Base-by-base conservation (phyloP, 2,888 invertebrate genomes). In the Hyposoter didymator region DNA sequence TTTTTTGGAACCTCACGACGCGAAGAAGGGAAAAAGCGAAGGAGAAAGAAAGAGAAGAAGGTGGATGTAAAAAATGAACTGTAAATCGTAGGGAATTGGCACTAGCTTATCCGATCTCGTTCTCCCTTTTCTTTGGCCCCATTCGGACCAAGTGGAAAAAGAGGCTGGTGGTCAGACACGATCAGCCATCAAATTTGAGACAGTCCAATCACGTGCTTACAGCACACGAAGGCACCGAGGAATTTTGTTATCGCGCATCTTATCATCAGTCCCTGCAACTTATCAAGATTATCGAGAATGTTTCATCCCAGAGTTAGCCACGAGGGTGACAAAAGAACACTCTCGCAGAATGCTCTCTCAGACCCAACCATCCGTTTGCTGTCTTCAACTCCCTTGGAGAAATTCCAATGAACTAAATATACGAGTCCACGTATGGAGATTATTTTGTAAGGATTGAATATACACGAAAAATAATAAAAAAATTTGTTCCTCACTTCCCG, bases 241-340 rank as follows among this genome's bases (percentile, higher is more conserved):
- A 66, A 78, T 85, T 82, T 84, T 55, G 78, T 85, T 74, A 82
- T 78, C 62, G 45, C 70, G 55, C 78, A 70, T 70, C 78, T 82
- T 74, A 82, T 49, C 79, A 39, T 22, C 70, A 39, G 39, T 14
- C 43, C 45, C 64, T 47, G 7, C 47, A 35, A 82, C 19, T 82
- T 74, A 85, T 85, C 82, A 78, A 82, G 82, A 85, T 82, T 81
- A 82, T 84, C 82, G 82, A 74, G 74, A 52, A 67, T 74, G 78
- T 78, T 70, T 70, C 82, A 28, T 43, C 76, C n/a, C 7, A 59
- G 76, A 73, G 78, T 78, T 70, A 52, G 62, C 69, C 62, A 69
- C 59, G 49, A 55, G 52, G 74, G 32, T n/a, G 17, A 14, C 49
- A 70, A 76, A 45, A 14, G 49, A 47, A 45, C 32, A 28, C 49